These are phyloP conservation scores for Pantherophis guttatus DNA, from an alignment of 2,113 vertebrate species.

Conservation along the genomic window DNA sequence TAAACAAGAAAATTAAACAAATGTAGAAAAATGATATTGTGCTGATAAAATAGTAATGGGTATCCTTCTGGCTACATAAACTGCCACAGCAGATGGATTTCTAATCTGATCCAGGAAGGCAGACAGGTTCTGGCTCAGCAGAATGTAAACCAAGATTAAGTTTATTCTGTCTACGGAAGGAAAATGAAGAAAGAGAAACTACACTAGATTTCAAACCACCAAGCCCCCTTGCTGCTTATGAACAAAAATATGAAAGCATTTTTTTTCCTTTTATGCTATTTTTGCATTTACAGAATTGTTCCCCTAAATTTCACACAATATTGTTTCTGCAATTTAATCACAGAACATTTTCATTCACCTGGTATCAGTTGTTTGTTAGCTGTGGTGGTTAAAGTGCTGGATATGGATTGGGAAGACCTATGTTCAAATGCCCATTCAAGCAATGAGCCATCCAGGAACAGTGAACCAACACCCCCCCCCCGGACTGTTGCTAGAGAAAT, in stretches of 20 bases:
- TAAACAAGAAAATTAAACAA: background rate
- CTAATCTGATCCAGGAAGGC: background rate
- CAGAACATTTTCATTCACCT: background rate
- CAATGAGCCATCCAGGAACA: background rate
- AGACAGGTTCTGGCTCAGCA: background rate
- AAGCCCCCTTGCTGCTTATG: background rate
- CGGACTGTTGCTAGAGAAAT: background rate
- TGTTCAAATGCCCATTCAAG: background rate
- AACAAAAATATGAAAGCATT: background rate
- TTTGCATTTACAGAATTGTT: background rate
- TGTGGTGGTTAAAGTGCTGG: background rate
- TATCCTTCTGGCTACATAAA: background rate
- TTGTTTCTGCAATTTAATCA: background rate
- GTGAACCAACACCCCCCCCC: background rate
- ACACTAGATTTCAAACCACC: background rate
- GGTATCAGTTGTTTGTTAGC: background rate
- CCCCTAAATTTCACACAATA: background rate
- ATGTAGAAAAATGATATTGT: background rate
- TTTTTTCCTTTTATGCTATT: background rate
- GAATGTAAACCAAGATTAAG: background rate
- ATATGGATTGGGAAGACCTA: background rate
- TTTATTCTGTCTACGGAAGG: background rate
- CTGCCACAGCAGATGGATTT: background rate
- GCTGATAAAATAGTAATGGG: background rate
- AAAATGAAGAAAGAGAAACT: background rate